Percentiles rank a stretch among this genome's conserved stretches.
These are phyloP conservation scores for Drosophila nigritarsus DNA, from an alignment of 2,888 invertebrate species.

Conservation along the genomic window DNA sequence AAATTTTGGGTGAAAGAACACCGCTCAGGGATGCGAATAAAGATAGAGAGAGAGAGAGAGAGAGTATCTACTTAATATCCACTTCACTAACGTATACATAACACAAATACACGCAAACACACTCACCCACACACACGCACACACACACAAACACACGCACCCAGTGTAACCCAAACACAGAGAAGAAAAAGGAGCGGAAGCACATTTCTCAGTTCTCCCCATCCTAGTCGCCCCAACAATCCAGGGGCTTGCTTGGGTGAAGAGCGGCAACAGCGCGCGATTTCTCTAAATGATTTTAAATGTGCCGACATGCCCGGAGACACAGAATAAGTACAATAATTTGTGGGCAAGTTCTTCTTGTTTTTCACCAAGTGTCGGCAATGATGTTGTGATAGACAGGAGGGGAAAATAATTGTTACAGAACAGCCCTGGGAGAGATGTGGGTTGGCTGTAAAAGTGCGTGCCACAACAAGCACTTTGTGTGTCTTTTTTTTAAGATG, in stretches of 20 bases:
- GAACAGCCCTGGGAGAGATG: slow-evolving; percentile 15
- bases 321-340: slow-evolving; percentile 63
- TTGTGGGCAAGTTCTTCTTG: slow-evolving; percentile 23
- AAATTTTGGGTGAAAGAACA: background rate
- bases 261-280: slow-evolving; percentile 62
- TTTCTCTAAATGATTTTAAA: slow-evolving; percentile 45
- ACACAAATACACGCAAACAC: slow-evolving; percentile 21
- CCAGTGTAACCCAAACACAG: slow-evolving; percentile 2
- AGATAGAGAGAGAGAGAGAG: slow-evolving; percentile 5
- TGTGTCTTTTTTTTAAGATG: background rate
- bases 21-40: background rate
- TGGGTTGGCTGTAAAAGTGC: slow-evolving; percentile 9
- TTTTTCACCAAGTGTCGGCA: slow-evolving; percentile 32
- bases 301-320: slow-evolving; percentile 41
- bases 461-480: slow-evolving; percentile 50
- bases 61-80: slow-evolving; percentile 40
- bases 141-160: slow-evolving; percentile 11
- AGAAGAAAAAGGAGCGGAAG: slow-evolving; percentile 44
- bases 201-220: slow-evolving; percentile 24
- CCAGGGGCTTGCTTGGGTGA: slow-evolving; percentile 42
- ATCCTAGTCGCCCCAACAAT: slow-evolving; percentile 8
- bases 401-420: slow-evolving; percentile 45
- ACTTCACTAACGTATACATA: slow-evolving; percentile 41
- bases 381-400: slow-evolving; percentile 27
- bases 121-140: background rate